Evolutionary conservation across 2,888 invertebrate species (phyloP).

Genomic region (Rhagonycha fulva): DNA sequence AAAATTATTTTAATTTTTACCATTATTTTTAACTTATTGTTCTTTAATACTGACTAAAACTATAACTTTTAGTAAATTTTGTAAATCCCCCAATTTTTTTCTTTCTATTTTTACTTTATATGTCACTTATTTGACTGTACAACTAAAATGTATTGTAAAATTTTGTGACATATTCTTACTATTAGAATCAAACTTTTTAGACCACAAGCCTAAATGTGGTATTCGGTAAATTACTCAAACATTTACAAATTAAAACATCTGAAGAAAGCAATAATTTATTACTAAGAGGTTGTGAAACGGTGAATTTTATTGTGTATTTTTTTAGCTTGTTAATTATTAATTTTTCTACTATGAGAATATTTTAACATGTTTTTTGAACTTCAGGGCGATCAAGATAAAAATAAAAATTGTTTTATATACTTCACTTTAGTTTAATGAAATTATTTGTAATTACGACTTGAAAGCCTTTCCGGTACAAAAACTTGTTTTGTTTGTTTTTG

Average conservation of each 20-base stretch:
- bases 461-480: no score
- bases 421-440: no score
- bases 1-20: no score
- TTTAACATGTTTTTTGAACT: neutral
- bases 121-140: neutral
- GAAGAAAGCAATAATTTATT: neutral
- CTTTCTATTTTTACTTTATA: no score
- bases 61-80: neutral
- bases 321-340: neutral
- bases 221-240: neutral
- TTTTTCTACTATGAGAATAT: neutral
- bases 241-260: neutral
- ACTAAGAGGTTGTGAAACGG: neutral
- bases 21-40: neutral
- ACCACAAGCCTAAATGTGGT: neutral
- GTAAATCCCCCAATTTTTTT: neutral
- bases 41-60: neutral
- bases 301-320: no score
- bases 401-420: no score
- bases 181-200: neutral
- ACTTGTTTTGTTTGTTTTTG: no score
- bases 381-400: neutral
- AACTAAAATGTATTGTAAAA: neutral
- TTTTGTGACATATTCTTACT: neutral
- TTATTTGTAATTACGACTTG: no score